Base-by-base conservation (phyloP, 2,113 vertebrate genomes). In the Serilophus lunatus region DNA sequence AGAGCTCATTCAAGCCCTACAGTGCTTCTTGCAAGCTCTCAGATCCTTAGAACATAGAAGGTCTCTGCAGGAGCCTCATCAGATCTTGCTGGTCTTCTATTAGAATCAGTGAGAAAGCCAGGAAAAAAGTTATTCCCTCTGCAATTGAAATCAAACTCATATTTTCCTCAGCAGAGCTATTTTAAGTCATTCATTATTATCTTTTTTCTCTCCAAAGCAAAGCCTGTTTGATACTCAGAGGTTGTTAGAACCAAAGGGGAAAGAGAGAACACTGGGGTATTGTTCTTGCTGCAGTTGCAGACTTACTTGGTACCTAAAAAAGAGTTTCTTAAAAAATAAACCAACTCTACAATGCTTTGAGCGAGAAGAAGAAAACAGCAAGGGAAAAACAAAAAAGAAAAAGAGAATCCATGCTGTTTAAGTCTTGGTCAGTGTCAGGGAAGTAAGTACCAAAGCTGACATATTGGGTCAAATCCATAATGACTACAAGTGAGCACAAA, bases 121-220 rank as follows among this genome's bases (percentile, higher is more conserved):
- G 33, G 71, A 95, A 88, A 86, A 85, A 90, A 92, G 61, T 77
- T 44, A 15, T 83, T 97, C 88, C 78, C 91, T 90, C 85, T 95
- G 78, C 86, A 92, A 85, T 56, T 96, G 94, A 97, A 97, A 97
- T 95, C 80, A 96, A 95, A 91, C 93, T 93, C 95, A 31, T 87
- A 57, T 96, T 97, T 97, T 96, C 94, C 95, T 82, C 81, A 29
- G 87, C 83, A 79, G 92, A 95, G 87, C 76, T 97, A 97, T 98
- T 97, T 97, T 95, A 96, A 96, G 91, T 97, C 90, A 84, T 96
- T 96, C 93, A 88, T 97, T 96, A 96, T 96, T 91, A 94, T 56
- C 31, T 96, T 95, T 96, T 71, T 94, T 54, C 85, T 91, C 93
- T 96, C 97, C 81, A 86, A 96, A 97, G 88, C 77, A 77, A 90